Percentiles rank a stretch among this genome's conserved stretches.
phyloP scores from a whole-genome alignment of 1,140 invertebrate species.

The Sycophaga agraensis region DNA sequence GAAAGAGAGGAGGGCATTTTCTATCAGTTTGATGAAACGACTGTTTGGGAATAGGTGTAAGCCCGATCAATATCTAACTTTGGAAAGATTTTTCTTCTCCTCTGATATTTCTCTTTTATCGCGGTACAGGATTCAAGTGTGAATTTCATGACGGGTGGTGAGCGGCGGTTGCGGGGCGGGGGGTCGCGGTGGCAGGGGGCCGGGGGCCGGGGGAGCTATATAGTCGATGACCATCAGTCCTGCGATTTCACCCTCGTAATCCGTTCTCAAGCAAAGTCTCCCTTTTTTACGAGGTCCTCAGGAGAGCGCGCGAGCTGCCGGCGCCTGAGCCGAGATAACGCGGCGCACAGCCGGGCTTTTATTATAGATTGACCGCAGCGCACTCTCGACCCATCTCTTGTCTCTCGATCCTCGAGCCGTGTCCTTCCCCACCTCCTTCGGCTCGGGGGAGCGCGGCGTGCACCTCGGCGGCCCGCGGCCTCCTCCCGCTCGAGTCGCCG shows the following conservation, averaged over 20 bases:
- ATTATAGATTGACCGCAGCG: constrained; percentile 24
- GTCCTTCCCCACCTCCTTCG: constrained; percentile 1
- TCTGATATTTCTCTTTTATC: not conserved
- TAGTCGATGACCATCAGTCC: constrained; percentile 37
- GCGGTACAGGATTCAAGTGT: constrained; percentile 21
- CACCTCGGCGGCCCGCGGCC: not conserved
- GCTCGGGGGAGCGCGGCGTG: too few species aligned
- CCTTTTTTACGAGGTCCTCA: constrained; percentile 52
- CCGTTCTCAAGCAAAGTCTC: constrained; percentile 54
- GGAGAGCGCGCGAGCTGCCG: not conserved
- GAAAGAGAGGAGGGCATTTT: too few species aligned
- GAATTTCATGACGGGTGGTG: constrained; percentile 24
- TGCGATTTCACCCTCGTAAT: constrained; percentile 56
- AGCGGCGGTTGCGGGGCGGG: too few species aligned
- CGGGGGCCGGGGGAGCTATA: too few species aligned
- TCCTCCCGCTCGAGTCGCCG: too few species aligned
- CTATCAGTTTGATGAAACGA: too few species aligned
- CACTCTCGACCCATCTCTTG: not conserved
- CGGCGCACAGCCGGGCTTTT: constrained; percentile 15
- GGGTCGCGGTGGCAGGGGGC: too few species aligned
- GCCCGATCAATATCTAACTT: too few species aligned
- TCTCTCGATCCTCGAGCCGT: not conserved
- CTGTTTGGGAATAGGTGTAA: too few species aligned
- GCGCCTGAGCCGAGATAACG: not conserved
- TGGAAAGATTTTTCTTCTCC: not conserved